Evolutionary conservation across 2,888 invertebrate species (phyloP), one percentile per base, ranked within the genome.

Genomic region (Agrotis segetum): DNA sequence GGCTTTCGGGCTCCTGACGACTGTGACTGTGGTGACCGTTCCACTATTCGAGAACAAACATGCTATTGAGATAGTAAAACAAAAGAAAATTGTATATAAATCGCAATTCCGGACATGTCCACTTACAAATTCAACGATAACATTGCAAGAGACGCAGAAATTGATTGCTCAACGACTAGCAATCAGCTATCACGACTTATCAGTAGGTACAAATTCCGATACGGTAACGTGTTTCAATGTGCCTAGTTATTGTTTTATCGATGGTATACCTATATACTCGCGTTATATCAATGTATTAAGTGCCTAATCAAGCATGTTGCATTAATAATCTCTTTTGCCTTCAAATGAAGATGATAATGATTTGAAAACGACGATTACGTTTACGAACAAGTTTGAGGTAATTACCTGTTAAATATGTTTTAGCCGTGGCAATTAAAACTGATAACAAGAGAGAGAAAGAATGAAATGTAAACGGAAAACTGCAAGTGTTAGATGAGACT

Each of bases 231-330:
- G 80, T 84, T 76, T 59, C 65, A 67, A 62, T 76, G 34, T 68
- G 58, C 29, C 59, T 50, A 70, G 66, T 71, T 77, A 71, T 76
- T 84, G 74, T 84, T 75, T 73, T 77, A 74, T 79, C 85, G 55
- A 67, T 11, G 9, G 34, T 64, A n/a, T 58, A 56, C 29, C n/a
- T 65, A 66, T 29, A 44, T 50, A 66, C 21, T 13, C 49, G 17
- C 44, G 29, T 47, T 58, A 46, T 60, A 65, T 65, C 67, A 62
- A 68, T 71, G 60, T 74, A 47, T 16, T 67, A 70, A 66, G 53
- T 79, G 77, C 78, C 76, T 78, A 73, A 85, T 85, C 84, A 63
- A 68, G 34, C 68, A 21, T 59, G 73, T 62, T 77, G 82, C 82
- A 74, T 65, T 69, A 65, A 49, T 75, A 71, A 82, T 77, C 72